Percentiles rank a stretch among this genome's conserved stretches.
Evolutionary conservation across 2,113 vertebrate species (phyloP).

Genomic region (Leptosomus discolor): DNA sequence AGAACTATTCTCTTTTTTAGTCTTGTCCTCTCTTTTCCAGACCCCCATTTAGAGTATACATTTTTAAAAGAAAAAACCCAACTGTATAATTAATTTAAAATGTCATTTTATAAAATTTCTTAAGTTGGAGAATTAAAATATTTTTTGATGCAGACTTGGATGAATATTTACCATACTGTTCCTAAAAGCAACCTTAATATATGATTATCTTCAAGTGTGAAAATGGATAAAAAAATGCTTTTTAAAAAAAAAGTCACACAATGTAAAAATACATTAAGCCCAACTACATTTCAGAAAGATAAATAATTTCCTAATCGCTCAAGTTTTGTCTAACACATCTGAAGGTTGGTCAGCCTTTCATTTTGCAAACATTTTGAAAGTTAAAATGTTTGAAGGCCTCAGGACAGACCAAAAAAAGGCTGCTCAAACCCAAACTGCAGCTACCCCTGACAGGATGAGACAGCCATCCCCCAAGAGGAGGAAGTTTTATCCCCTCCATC

Average conservation of each 20-base stretch:
- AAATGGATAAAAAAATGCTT: neutral
- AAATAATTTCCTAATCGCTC: neutral
- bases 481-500: neutral
- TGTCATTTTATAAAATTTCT: neutral
- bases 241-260: neutral
- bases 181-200: neutral
- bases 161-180: neutral
- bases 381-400: rapidly evolving
- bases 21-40: neutral
- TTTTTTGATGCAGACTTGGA: neutral
- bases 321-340: neutral
- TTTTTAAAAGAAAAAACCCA: neutral
- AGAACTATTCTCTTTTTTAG: neutral
- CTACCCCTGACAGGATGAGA: neutral
- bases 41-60: neutral
- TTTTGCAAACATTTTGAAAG: neutral
- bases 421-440: neutral
- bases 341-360: neutral
- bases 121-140: neutral
- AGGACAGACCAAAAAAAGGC: neutral
- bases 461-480: neutral
- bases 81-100: neutral
- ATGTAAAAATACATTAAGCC: neutral
- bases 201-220: neutral
- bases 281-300: neutral